Evolutionary conservation across 2,113 vertebrate species (phyloP).

Genomic region (Ameiurus melas): DNA sequence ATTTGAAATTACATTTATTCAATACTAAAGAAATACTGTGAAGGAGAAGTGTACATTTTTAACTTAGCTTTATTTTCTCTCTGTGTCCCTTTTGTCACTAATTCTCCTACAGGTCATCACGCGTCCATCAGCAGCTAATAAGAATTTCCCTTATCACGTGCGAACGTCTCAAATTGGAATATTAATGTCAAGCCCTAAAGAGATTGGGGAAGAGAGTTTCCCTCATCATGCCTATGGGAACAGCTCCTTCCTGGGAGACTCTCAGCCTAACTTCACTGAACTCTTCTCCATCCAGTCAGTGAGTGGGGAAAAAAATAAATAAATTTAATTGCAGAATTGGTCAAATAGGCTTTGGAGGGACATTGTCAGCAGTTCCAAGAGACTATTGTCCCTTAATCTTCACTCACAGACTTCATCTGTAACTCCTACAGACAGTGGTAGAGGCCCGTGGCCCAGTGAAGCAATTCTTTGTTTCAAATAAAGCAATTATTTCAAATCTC

Average conservation of each 20-base stretch:
- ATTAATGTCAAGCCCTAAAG: slow-evolving; percentile 75
- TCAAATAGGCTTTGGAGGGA: not conserved
- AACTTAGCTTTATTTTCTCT: not conserved
- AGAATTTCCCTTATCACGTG: slow-evolving; percentile 92
- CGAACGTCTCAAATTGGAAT: slow-evolving; percentile 90
- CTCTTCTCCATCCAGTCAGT: slow-evolving; percentile 89
- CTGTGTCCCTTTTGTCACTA: slow-evolving; percentile 2
- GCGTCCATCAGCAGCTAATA: slow-evolving; percentile 89
- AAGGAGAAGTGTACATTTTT: not conserved
- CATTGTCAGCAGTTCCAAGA: not conserved
- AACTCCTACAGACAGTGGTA: not conserved
- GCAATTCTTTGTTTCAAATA: not conserved
- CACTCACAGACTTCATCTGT: not conserved
- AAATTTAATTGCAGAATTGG: not conserved
- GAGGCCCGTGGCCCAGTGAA: not conserved
- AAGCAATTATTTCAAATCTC: not conserved
- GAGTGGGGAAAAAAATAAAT: slow-evolving; percentile 48
- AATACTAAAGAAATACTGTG: not conserved
- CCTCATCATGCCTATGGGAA: slow-evolving; percentile 91
- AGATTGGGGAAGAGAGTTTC: slow-evolving; percentile 76
- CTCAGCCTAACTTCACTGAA: slow-evolving; percentile 91
- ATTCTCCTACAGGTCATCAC: slow-evolving; percentile 78
- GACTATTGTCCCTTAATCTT: not conserved
- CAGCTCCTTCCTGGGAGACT: slow-evolving; percentile 86
- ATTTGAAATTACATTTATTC: not conserved